Evolutionary conservation across 2,113 vertebrate species (phyloP).

Genomic region (Leuciscus idus): DNA sequence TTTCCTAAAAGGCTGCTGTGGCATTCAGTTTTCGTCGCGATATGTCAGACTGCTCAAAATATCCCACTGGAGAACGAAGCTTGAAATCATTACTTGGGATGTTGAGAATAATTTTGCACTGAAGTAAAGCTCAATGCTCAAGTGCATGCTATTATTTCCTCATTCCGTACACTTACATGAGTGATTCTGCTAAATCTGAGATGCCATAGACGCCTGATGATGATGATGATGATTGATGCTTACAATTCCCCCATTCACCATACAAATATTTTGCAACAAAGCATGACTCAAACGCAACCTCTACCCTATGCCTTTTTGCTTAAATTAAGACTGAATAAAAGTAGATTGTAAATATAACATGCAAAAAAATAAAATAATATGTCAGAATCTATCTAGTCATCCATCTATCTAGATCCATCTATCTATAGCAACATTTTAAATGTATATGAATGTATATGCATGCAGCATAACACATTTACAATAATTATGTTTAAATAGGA

Average conservation of each 20-base stretch:
- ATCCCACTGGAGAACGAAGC: slow-evolving; percentile 60
- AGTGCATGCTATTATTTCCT: neutral
- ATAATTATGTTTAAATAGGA: too few species aligned
- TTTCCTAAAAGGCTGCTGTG: slow-evolving; percentile 78
- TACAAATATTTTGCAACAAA: neutral
- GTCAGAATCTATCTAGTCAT: neutral
- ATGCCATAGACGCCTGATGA: neutral
- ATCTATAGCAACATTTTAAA: neutral
- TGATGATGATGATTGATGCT: neutral
- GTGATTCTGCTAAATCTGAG: neutral
- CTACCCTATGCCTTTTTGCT: neutral
- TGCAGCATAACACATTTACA: too few species aligned
- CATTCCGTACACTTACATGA: neutral
- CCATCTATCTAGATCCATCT: neutral
- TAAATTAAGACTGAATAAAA: neutral
- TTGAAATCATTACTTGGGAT: slow-evolving; percentile 24
- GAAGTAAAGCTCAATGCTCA: neutral
- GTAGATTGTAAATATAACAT: neutral
- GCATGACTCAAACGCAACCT: neutral
- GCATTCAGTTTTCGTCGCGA: slow-evolving; percentile 67
- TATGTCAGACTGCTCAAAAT: slow-evolving; percentile 69
- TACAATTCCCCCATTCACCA: neutral
- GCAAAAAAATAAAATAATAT: neutral
- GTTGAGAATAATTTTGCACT: slow-evolving; percentile 1
- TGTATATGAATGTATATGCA: neutral